phyloP scores from a whole-genome alignment of 2,113 vertebrate species.

The Micromys minutus region DNA sequence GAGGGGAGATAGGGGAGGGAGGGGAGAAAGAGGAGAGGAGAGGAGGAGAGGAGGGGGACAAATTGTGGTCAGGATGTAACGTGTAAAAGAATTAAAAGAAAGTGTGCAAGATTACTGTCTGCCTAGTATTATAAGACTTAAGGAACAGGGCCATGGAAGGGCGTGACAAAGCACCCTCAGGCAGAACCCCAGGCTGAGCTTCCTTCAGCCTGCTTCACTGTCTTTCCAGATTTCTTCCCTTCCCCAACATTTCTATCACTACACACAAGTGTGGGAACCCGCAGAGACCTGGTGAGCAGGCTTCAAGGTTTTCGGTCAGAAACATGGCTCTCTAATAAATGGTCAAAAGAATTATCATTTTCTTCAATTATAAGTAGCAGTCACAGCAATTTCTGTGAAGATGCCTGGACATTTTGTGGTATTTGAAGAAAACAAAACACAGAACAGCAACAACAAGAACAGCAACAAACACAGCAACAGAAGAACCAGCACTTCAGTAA shows the following conservation, averaged over 20 bases:
- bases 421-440: slow-evolving; percentile 75
- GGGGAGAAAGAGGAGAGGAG: too few species aligned
- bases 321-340: slow-evolving; percentile 62
- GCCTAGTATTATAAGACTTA: not conserved
- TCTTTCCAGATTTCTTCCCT: not conserved
- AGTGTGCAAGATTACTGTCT: not conserved
- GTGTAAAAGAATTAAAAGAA: not conserved
- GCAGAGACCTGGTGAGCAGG: slow-evolving; percentile 70
- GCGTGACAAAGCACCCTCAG: not conserved
- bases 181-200: not conserved
- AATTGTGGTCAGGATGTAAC: too few species aligned
- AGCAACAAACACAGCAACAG: slow-evolving; percentile 51
- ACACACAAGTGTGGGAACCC: slow-evolving; percentile 56
- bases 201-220: not conserved
- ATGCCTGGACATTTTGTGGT: slow-evolving; percentile 77
- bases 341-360: slow-evolving; percentile 73
- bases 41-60: too few species aligned
- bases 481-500: slow-evolving; percentile 62
- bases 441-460: slow-evolving; percentile 54
- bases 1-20: too few species aligned
- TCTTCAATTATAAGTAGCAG: slow-evolving; percentile 79
- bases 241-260: slow-evolving; percentile 48
- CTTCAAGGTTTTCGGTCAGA: slow-evolving; percentile 51
- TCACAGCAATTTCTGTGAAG: slow-evolving; percentile 74
- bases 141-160: not conserved